Percentiles rank a stretch among this genome's conserved stretches.
These are phyloP conservation scores for Caenorhabditis tropicalis DNA, from an alignment of 1,140 invertebrate species.

Conservation along the genomic window DNA sequence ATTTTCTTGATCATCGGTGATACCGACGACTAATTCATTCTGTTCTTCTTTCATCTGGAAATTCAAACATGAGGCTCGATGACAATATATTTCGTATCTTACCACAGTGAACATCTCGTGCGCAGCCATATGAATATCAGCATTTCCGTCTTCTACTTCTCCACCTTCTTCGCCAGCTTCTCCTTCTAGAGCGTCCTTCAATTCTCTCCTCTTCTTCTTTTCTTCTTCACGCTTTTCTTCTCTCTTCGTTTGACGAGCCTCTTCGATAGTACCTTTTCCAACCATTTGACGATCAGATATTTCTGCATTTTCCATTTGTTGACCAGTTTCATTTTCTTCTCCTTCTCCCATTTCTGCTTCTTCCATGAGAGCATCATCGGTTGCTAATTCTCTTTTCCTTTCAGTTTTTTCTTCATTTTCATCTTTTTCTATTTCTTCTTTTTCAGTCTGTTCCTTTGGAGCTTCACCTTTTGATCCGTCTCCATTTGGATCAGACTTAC, in stretches of 20 bases:
- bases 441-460: background rate
- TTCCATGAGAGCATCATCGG: background rate
- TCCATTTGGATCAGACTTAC: background rate
- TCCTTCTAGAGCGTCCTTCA: slow-evolving; percentile 16
- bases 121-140: slow-evolving; percentile 48
- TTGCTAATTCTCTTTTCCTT: background rate
- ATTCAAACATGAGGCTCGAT: background rate
- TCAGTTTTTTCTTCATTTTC: background rate
- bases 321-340: background rate
- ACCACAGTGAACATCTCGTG: slow-evolving; percentile 49
- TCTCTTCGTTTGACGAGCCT: background rate
- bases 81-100: too few species aligned
- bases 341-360: slow-evolving; percentile 22
- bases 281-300: background rate
- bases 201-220: slow-evolving; percentile 55
- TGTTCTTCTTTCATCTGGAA: slow-evolving; percentile 37
- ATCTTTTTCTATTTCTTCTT: background rate
- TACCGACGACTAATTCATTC: slow-evolving; percentile 34
- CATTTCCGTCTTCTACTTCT: slow-evolving; percentile 18
- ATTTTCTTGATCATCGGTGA: slow-evolving; percentile 7
- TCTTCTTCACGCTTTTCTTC: slow-evolving; percentile 23
- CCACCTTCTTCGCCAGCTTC: background rate
- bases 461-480: background rate
- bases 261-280: background rate
- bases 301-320: slow-evolving; percentile 25